Evolutionary conservation across 2,888 invertebrate genomes (phyloP).

Genomic region (Norana najaformis): DNA sequence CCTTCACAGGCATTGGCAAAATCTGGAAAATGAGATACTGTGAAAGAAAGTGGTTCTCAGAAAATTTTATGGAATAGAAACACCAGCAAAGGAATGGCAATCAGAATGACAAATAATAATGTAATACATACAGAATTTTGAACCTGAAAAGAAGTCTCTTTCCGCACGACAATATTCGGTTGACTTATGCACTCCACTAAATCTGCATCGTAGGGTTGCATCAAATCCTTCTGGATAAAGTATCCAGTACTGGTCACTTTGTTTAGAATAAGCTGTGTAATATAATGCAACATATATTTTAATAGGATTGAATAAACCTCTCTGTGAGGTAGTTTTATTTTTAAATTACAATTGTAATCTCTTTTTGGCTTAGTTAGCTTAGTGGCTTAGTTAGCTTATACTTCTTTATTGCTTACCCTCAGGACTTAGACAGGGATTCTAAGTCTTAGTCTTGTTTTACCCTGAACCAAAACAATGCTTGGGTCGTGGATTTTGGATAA

Average conservation of each 20-base stretch:
- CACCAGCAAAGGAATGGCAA: no score
- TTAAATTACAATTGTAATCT: not conserved
- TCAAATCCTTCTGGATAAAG: conserved; percentile 22
- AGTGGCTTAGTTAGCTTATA: not conserved
- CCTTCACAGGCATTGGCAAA: no score
- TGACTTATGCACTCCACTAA: conserved; percentile 17
- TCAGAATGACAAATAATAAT: not conserved
- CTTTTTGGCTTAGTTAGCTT: not conserved
- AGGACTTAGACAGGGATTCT: no score
- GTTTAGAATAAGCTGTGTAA: not conserved
- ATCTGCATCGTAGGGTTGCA: conserved; percentile 16
- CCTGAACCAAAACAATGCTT: no score
- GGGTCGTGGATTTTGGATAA: no score
- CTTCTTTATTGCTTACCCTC: not conserved
- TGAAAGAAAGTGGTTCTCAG: no score
- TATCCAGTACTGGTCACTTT: not conserved
- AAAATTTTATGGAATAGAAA: no score
- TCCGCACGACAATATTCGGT: not conserved
- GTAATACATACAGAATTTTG: conserved; percentile 17
- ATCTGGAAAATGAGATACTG: no score
- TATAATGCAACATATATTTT: not conserved
- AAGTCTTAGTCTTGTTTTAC: no score
- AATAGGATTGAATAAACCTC: not conserved
- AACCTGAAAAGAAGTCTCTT: not conserved
- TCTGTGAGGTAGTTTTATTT: not conserved